Conservation (phyloP, 2,888 invertebrate species). For the Corythucha ciliata region DNA sequence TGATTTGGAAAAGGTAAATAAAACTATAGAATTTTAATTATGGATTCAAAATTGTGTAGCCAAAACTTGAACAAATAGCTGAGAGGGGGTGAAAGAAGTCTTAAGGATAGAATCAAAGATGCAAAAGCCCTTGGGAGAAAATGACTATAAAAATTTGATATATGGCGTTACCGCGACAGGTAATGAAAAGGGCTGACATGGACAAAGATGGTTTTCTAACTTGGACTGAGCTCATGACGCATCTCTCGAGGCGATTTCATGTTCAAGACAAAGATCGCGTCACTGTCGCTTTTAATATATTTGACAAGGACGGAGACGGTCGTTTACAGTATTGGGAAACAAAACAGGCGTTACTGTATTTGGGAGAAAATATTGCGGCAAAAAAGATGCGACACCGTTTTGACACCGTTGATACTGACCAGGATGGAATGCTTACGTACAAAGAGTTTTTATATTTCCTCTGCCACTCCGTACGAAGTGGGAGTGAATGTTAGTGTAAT, state of each 20-base stretch:
- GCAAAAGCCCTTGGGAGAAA: not conserved
- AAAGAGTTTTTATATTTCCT: conserved; percentile 23
- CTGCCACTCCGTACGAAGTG: not conserved
- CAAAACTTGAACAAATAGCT: not conserved
- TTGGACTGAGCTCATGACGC: conserved; percentile 19
- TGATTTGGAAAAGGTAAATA: conserved; percentile 24
- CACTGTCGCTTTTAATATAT: conserved; percentile 22
- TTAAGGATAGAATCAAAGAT: not conserved
- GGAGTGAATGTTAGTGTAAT: not conserved
- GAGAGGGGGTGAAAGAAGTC: not conserved
- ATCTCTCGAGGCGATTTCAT: conserved; percentile 12
- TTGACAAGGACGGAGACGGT: conserved; percentile 28
- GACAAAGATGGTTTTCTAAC: conserved; percentile 23
- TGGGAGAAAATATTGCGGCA: conserved; percentile 20
- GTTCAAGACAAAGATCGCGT: conserved; percentile 2
- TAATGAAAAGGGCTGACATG: conserved; percentile 17
- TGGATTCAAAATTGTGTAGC: not conserved
- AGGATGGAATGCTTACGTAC: conserved; percentile 18
- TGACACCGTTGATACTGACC: conserved; percentile 16
- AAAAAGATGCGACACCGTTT: conserved; percentile 10
- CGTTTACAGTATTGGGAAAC: conserved; percentile 22
- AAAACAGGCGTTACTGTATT: conserved; percentile 23
- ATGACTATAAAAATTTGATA: not conserved
- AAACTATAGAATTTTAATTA: not conserved
- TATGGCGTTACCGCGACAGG: conserved; percentile 18